Conservation (phyloP, 2,113 vertebrate species). For the Coregonus clupeaformis region DNA sequence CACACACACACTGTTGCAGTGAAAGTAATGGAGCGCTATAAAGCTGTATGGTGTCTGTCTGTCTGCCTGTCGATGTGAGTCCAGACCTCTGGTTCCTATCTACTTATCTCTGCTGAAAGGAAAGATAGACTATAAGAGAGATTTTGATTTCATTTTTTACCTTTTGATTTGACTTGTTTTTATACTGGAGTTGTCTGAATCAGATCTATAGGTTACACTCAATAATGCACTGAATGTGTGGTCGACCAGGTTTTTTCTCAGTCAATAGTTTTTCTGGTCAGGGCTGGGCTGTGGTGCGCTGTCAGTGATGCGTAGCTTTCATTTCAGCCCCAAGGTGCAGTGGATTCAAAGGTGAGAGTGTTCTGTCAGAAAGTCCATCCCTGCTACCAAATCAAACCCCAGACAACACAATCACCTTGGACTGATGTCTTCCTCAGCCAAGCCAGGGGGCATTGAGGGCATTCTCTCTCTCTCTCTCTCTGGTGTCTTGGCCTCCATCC, state of each 20-base stretch:
- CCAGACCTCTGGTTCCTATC: neutral
- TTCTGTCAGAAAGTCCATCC: neutral
- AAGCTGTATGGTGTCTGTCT: too few relatives aligned
- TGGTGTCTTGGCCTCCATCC: conserved; percentile 46
- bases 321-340: neutral
- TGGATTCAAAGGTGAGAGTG: neutral
- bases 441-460: neutral
- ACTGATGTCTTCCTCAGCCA: neutral
- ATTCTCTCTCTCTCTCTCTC: conserved; percentile 2
- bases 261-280: too few relatives aligned
- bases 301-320: neutral
- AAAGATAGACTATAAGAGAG: too few relatives aligned
- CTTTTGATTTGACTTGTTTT: too few relatives aligned
- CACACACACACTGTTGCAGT: too few relatives aligned
- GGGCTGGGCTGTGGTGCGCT: too few relatives aligned
- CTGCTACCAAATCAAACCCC: neutral
- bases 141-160: too few relatives aligned
- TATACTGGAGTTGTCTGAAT: too few relatives aligned
- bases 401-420: neutral
- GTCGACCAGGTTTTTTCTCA: too few relatives aligned
- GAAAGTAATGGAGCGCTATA: neutral
- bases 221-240: too few relatives aligned
- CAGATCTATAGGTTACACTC: too few relatives aligned
- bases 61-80: neutral
- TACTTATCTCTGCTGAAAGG: conserved; percentile 1